Base-by-base conservation (phyloP, 2,888 invertebrate species). In the Lasioglossum leucozonium region DNA sequence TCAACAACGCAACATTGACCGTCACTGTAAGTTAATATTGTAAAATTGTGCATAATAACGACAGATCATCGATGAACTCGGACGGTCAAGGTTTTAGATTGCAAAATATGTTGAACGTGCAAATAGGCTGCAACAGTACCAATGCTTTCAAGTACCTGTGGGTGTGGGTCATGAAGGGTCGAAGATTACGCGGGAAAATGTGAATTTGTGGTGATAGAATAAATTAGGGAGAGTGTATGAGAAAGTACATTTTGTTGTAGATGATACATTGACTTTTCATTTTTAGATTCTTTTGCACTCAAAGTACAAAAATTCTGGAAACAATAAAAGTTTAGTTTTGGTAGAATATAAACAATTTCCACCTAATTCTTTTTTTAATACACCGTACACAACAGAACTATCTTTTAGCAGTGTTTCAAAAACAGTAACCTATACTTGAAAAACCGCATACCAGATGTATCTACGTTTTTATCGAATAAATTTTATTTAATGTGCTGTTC, bases 11-110 rank as follows among this genome's bases (percentile, higher is more conserved):
- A 26, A 72, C 30, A 58, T 58, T 58, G 26, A 42, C 2, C 22
- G 47, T 26, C 34, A 5, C 5, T 40, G 1, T 34, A 22, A 16
- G 5, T 11, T 13, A 80, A 75, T 30, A 16, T 55, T 62, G 11
- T 37, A 58, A 82, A 47, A 71, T 74, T 73, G 16, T 71, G 47
- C 51, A 47, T 30, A 62, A 79, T 44, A 79, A 67, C n/a, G 80
- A 55, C n/a, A 67, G 67, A 40, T 6, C 13, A 8, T 2, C 42
- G 77, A 69, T 51, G 55, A 81, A 58, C 77, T 30, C 34, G 30
- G 4, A 62, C 22, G 69, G 47, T 67, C 69, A 72, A 76, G 74
- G 74, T 62, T 44, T 10, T 10, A 13, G 47, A 74, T 82, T 75
- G 30, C 47, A 30, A 75, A 71, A 69, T 8, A 1, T 2, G 44